A percentile compares a stretch with the other conserved stretches of the same genome.
These are phyloP conservation scores for Proterorhinus semilunaris DNA, from an alignment of 2,113 vertebrate species.

Conservation along the genomic window DNA sequence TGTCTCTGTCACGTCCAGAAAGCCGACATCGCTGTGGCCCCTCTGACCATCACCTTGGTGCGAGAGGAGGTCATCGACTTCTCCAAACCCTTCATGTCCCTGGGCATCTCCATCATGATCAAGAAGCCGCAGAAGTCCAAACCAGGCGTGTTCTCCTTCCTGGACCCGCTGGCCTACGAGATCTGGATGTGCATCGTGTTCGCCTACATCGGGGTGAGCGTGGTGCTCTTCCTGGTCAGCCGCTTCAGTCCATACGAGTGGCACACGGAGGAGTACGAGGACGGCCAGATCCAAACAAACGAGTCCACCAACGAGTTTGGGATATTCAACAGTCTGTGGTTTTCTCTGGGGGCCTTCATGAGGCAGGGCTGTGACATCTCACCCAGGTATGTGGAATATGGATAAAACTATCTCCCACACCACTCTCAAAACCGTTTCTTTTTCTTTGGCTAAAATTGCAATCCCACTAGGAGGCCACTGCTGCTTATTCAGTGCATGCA, in stretches of 20 bases:
- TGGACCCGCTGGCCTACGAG: slow-evolving; percentile 98
- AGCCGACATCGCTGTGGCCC: slow-evolving; percentile 97
- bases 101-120: slow-evolving; percentile 99
- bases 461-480: no score
- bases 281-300: slow-evolving; percentile 97
- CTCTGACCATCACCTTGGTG: slow-evolving; percentile 95
- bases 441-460: no score
- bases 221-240: slow-evolving; percentile 99
- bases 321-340: slow-evolving; percentile 99
- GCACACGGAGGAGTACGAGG: slow-evolving; percentile 99
- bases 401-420: no score
- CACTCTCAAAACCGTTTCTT: not conserved
- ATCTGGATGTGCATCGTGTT: slow-evolving; percentile 99
- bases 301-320: slow-evolving; percentile 99
- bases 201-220: slow-evolving; percentile 99
- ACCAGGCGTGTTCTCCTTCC: slow-evolving; percentile 98
- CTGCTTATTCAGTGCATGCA: no score
- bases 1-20: slow-evolving; percentile 76
- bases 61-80: slow-evolving; percentile 99
- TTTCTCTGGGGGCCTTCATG: slow-evolving; percentile 95
- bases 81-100: slow-evolving; percentile 99
- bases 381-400: slow-evolving; percentile 82
- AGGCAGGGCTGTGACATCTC: slow-evolving; percentile 96
- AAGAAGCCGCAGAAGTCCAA: slow-evolving; percentile 99
- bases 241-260: slow-evolving; percentile 99